Evolutionary conservation across 1,140 invertebrate species (phyloP), one percentile per base, ranked within the genome.

Genomic region (Aphis craccivora): DNA sequence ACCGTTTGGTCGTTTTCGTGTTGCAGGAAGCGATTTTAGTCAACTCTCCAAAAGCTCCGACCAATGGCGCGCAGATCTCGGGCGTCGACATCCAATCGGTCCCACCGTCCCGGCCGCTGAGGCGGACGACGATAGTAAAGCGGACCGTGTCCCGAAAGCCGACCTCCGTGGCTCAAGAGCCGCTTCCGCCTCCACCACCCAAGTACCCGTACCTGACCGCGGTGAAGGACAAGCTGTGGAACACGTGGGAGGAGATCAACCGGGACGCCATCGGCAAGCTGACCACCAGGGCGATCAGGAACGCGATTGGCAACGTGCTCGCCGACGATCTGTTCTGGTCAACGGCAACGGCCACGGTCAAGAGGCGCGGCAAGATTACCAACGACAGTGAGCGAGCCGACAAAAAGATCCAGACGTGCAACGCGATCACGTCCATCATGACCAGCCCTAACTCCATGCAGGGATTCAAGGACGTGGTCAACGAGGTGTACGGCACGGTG

Each of bases 341-440:
- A 0, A 18, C n/a, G 30, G 1, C 43, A 1, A 0, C 0, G 1
- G 0, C 11, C 45, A 0, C 1, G 30, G 5, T 87, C 14, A n/a
- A 8, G 14, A 87, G 6, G 37, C 18, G 14, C 1, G 43, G 0
- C 4, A 48, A 48, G 30, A 5, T 45, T 5, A 87, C 86, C 14
- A 35, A 20, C 5, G 30, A 87, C 18, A 6, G 2, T 40, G 1
- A 45, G 8, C 43, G 43, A 2, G 86, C 45, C 1, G 45, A 48
- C 30, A 0, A 8, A 0, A 6, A 11, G 25, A 48, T 87, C 43
- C 11, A 18, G 30, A 1, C 9, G 2, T 40, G 30, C 14, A n/a
- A 87, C 43, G 2, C 14, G 1, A 0, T 48, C 30, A 87, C 43
- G 4, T 1, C 1, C 25, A 0, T 4, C 11, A 0, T 87, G 14